A percentile compares a stretch with the other conserved stretches of the same genome.
These are phyloP conservation scores for Decapterus maruadsi DNA, from an alignment of 2,797 vertebrate species.

Conservation along the genomic window DNA sequence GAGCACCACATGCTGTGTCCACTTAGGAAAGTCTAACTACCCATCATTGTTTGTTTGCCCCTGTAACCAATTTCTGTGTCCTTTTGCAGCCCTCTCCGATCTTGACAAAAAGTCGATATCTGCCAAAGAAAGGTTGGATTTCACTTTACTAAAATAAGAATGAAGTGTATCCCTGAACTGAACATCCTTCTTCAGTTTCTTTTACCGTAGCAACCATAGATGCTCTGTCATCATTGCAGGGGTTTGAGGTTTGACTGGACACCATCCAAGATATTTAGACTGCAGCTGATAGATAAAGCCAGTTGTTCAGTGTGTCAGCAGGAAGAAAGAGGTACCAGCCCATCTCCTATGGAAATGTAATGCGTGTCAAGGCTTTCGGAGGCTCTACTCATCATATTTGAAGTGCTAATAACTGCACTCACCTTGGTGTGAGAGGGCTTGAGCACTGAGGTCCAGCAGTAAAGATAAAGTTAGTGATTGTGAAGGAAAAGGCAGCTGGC, in stretches of 20 bases:
- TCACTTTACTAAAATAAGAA: background rate
- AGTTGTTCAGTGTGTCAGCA: background rate
- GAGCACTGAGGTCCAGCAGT: background rate
- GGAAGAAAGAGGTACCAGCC: background rate
- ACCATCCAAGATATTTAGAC: conserved; percentile 1
- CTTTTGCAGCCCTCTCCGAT: conserved; percentile 3
- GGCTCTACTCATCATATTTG: conserved; percentile 7
- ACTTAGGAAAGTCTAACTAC: background rate
- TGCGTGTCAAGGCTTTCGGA: background rate
- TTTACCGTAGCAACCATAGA: background rate
- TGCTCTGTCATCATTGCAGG: background rate
- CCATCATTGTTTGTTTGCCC: background rate
- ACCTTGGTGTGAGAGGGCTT: background rate
- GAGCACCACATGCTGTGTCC: background rate
- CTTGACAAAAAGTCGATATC: conserved; percentile 18
- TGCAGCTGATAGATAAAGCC: conserved; percentile 7
- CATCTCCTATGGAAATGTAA: background rate
- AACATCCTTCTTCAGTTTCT: background rate
- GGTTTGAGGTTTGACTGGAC: background rate
- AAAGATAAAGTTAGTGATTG: background rate
- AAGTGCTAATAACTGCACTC: background rate
- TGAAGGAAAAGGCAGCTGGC: background rate
- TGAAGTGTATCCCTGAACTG: background rate
- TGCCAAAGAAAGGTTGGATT: conserved; percentile 11
- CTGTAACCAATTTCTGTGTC: background rate